Percentiles rank a stretch among this genome's conserved stretches.
Conservation (phyloP, 2,113 vertebrate species). For the Lepus europaeus region DNA sequence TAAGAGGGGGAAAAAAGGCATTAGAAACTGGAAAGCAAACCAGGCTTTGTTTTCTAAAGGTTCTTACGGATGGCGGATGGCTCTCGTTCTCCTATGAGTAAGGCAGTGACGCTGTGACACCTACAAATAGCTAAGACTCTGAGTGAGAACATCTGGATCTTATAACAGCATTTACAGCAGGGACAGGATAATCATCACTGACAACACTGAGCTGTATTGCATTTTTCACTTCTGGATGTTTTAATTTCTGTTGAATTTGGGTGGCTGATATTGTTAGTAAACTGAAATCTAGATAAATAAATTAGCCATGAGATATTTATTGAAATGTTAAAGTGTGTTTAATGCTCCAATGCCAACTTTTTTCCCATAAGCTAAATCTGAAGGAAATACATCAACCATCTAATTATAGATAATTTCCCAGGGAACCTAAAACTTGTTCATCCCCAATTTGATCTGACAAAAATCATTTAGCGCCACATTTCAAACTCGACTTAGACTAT, state of each 20-base stretch:
- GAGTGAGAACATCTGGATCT: slow-evolving; percentile 5
- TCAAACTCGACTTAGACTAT: not conserved
- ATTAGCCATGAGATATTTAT: slow-evolving; percentile 2
- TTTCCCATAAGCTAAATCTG: slow-evolving; percentile 22
- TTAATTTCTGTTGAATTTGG: slow-evolving; percentile 48
- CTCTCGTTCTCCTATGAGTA: slow-evolving; percentile 5
- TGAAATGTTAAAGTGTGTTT: not conserved
- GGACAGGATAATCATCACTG: not conserved
- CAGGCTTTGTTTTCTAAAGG: not conserved
- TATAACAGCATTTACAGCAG: not conserved
- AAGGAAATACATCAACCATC: not conserved
- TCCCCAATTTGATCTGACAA: slow-evolving; percentile 40
- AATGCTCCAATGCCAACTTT: not conserved
- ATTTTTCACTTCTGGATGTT: slow-evolving; percentile 49
- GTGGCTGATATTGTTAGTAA: not conserved
- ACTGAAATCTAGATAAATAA: slow-evolving; percentile 43
- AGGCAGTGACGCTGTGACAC: not conserved
- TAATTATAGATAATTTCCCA: not conserved
- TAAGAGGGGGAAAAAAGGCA: not conserved
- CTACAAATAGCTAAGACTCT: not conserved
- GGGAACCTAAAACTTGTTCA: not conserved
- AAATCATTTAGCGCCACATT: slow-evolving; percentile 16
- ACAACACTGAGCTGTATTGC: not conserved
- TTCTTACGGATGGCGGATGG: not conserved
- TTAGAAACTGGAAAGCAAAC: not conserved